These are phyloP conservation scores for Andrena flavipes DNA, from an alignment of 2,888 invertebrate species.

Conservation along the genomic window DNA sequence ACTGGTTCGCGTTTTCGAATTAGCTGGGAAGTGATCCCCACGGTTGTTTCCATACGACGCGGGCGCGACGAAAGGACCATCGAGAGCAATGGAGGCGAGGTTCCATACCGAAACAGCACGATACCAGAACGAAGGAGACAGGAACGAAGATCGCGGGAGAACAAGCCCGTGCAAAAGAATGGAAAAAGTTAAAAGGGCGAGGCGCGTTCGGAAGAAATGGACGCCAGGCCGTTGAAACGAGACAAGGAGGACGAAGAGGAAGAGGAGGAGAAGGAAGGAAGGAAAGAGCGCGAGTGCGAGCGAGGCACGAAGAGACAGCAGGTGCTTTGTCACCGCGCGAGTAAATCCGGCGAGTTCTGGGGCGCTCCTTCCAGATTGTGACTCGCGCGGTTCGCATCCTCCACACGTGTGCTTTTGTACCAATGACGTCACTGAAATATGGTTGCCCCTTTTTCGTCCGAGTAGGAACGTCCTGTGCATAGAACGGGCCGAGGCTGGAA, in stretches of 20 bases:
- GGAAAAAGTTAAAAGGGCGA: slow-evolving; percentile 6
- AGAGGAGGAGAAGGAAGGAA: slow-evolving; percentile 75
- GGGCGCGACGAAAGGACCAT: neutral
- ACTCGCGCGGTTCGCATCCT: slow-evolving; percentile 68
- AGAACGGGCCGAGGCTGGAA: slow-evolving; percentile 25
- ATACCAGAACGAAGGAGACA: slow-evolving; percentile 44
- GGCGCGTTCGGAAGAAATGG: neutral
- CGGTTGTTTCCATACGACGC: neutral
- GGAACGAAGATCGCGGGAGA: neutral
- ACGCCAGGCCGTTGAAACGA: neutral
- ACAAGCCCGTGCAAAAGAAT: neutral
- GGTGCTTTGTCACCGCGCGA: slow-evolving; percentile 84
- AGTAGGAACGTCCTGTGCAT: slow-evolving; percentile 28
- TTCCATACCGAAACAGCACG: slow-evolving; percentile 78
- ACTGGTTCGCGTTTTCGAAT: neutral
- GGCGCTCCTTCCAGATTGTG: slow-evolving; percentile 71
- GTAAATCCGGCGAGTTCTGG: slow-evolving; percentile 81
- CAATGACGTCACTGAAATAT: slow-evolving; percentile 80
- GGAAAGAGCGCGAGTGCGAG: slow-evolving; percentile 76
- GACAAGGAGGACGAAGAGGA: slow-evolving; percentile 1
- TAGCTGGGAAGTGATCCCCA: neutral
- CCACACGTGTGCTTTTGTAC: slow-evolving; percentile 75
- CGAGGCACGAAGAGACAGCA: slow-evolving; percentile 80
- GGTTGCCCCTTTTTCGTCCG: slow-evolving; percentile 64
- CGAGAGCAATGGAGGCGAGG: slow-evolving; percentile 47